Conservation (phyloP, 2,113 vertebrate genomes). For the Pluvianellus socialis region DNA sequence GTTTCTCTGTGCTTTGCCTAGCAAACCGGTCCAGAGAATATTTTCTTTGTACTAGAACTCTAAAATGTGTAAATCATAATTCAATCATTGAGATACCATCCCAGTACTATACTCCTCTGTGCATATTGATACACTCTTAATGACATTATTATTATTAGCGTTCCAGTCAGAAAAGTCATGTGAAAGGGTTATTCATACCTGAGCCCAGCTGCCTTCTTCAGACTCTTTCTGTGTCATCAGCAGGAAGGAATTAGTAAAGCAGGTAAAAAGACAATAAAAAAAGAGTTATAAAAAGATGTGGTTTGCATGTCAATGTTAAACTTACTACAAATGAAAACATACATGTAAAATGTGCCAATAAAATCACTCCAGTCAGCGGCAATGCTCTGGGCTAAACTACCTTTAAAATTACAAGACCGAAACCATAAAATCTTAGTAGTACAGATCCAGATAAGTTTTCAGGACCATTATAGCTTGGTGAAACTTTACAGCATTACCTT, state of each 20-base stretch:
- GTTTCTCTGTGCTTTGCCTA: background rate
- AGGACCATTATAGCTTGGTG: background rate
- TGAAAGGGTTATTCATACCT: conserved; percentile 82
- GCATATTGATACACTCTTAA: background rate
- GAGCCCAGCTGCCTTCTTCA: conserved; percentile 98
- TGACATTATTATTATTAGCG: background rate
- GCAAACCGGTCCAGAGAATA: background rate
- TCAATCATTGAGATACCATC: background rate
- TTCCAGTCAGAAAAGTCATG: background rate
- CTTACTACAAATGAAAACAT: background rate
- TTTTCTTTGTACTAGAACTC: background rate
- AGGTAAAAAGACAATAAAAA: conserved; percentile 60
- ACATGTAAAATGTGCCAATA: background rate
- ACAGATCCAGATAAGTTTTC: background rate
- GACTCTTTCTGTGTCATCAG: conserved; percentile 86
- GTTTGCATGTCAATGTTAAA: background rate
- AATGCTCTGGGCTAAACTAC: background rate
- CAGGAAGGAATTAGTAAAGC: conserved; percentile 61
- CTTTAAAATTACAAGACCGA: background rate
- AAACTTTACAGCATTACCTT: background rate
- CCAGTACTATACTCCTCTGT: background rate
- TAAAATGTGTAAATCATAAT: background rate
- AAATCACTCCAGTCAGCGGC: background rate
- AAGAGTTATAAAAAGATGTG: conserved; percentile 4
- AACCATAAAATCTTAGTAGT: background rate